Conservation (phyloP, 1,140 invertebrate species). For the Xylocopa sonorina region DNA sequence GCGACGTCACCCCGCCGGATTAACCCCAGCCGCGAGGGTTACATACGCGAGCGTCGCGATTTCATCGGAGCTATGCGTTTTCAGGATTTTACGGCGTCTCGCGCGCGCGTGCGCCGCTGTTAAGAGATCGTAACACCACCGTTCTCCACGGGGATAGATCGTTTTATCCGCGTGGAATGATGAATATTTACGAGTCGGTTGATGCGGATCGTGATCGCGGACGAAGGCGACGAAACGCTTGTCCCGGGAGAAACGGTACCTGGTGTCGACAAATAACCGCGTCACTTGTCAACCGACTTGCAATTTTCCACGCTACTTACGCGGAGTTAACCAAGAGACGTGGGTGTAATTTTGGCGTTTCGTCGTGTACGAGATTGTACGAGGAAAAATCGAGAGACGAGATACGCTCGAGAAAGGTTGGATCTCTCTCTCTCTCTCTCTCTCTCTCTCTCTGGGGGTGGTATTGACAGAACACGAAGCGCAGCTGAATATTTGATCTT, state of each 20-base stretch:
- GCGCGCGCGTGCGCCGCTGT: background rate
- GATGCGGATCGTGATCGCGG: background rate
- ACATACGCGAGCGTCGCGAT: constrained; percentile 29
- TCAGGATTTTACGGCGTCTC: constrained; percentile 13
- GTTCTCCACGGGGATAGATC: constrained; percentile 13
- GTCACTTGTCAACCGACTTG: background rate
- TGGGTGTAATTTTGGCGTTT: no score
- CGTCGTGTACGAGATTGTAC: no score
- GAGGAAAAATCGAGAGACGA: no score
- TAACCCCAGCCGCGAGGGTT: constrained; percentile 55
- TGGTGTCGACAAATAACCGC: background rate
- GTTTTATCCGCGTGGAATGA: background rate
- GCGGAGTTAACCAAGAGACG: no score
- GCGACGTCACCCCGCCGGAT: constrained; percentile 61
- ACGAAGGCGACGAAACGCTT: background rate
- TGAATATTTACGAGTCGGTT: constrained; percentile 4
- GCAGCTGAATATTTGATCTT: no score
- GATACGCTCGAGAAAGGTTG: no score
- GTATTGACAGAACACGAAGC: no score
- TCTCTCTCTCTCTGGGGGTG: no score
- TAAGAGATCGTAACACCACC: constrained; percentile 22
- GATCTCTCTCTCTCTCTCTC: no score
- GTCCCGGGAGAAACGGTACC: background rate
- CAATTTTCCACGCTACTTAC: no score
- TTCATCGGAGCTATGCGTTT: constrained; percentile 55